Conservation (phyloP, 1,140 invertebrate genomes). For the Solenopsis fugax region DNA sequence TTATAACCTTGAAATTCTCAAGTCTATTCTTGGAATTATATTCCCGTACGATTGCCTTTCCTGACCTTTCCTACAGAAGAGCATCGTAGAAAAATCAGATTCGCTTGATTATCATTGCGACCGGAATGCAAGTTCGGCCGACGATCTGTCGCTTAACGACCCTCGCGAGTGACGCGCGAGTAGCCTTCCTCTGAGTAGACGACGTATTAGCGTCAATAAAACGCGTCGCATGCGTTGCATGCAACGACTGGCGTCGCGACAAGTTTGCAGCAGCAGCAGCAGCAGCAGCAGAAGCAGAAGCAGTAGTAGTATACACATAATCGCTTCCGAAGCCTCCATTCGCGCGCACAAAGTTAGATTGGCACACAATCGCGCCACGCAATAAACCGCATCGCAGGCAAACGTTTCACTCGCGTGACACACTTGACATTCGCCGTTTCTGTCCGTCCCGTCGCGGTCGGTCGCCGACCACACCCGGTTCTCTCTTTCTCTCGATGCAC, state of each 20-base stretch:
- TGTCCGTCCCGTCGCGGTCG: slow-evolving; percentile 15
- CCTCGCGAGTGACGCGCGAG: slow-evolving; percentile 13
- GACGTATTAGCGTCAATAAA: slow-evolving; percentile 70
- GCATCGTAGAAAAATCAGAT: neutral
- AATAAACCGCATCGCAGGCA: slow-evolving; percentile 54
- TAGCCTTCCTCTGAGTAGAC: slow-evolving; percentile 49
- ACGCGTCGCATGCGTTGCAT: slow-evolving; percentile 30
- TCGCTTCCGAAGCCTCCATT: slow-evolving; percentile 49
- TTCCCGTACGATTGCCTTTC: slow-evolving; percentile 1
- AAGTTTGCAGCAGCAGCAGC: slow-evolving; percentile 17
- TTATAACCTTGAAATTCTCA: neutral
- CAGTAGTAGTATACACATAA: slow-evolving; percentile 15
- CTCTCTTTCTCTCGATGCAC: neutral
- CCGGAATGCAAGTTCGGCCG: slow-evolving; percentile 34
- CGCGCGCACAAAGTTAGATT: slow-evolving; percentile 48
- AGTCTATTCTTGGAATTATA: slow-evolving; percentile 35
- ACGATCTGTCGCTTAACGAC: slow-evolving; percentile 32
- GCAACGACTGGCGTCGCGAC: slow-evolving; percentile 2
- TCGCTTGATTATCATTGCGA: neutral
- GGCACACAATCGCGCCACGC: slow-evolving; percentile 58
- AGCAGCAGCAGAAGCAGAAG: neutral
- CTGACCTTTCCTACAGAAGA: slow-evolving; percentile 17
- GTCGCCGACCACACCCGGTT: slow-evolving; percentile 25
- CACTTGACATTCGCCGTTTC: slow-evolving; percentile 64
- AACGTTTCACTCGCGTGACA: slow-evolving; percentile 70